These are phyloP conservation scores for Scelioninae gen. 1 DNA, from an alignment of 2,888 invertebrate species.

Conservation along the genomic window DNA sequence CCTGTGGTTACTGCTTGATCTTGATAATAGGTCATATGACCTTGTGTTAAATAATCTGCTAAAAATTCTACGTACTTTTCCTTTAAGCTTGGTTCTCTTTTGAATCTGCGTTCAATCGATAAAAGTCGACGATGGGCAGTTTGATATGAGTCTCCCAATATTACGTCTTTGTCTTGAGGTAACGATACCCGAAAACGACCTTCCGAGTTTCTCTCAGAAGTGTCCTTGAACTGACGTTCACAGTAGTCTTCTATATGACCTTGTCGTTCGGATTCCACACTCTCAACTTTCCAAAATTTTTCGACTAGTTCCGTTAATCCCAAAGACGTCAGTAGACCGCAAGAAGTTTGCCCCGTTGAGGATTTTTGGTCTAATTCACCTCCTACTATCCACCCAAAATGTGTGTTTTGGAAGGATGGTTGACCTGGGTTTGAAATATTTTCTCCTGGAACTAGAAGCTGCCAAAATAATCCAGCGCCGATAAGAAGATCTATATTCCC, in stretches of 20 bases:
- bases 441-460: slow-evolving; percentile 1
- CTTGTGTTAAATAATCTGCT: slow-evolving; percentile 48
- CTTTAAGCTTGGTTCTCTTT: slow-evolving; percentile 26
- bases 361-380: slow-evolving; percentile 1
- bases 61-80: slow-evolving; percentile 57
- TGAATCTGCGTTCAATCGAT: slow-evolving; percentile 47
- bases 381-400: slow-evolving; percentile 39
- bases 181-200: slow-evolving; percentile 61
- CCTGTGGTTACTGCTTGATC: not conserved
- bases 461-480: slow-evolving; percentile 33
- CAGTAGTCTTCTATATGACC: slow-evolving; percentile 9
- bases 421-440: slow-evolving; percentile 13
- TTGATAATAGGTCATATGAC: slow-evolving; percentile 45
- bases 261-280: slow-evolving; percentile 7
- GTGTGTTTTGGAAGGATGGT: slow-evolving; percentile 22
- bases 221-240: slow-evolving; percentile 45
- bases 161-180: slow-evolving; percentile 22
- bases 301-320: slow-evolving; percentile 4
- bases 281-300: slow-evolving; percentile 32
- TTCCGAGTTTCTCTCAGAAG: slow-evolving; percentile 12
- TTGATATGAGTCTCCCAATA: slow-evolving; percentile 52
- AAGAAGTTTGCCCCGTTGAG: not conserved
- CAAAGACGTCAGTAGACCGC: not conserved
- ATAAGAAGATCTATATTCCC: slow-evolving; percentile 20
- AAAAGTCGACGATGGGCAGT: slow-evolving; percentile 46